These are phyloP conservation scores for Magallana angulata DNA, from an alignment of 1,140 invertebrate species.

Conservation along the genomic window DNA sequence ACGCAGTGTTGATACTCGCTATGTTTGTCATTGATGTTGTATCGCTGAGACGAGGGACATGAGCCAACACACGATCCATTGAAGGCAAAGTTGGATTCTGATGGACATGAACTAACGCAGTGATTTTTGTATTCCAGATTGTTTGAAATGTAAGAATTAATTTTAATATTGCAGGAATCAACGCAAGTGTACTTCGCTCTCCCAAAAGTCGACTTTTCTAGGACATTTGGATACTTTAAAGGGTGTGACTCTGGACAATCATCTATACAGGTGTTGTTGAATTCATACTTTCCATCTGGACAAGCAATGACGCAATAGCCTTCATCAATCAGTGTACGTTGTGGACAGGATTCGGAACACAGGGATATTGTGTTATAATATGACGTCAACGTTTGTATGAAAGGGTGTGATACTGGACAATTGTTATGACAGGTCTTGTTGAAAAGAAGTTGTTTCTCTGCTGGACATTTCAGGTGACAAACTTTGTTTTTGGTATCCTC, in stretches of 20 bases:
- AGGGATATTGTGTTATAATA: background rate
- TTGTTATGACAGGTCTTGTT: background rate
- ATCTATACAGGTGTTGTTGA: constrained; percentile 1
- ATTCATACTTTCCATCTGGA: constrained; percentile 38
- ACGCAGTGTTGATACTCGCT: background rate
- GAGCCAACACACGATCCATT: background rate
- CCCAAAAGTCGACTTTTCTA: background rate
- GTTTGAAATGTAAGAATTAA: background rate
- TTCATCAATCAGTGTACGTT: background rate
- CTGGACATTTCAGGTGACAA: background rate
- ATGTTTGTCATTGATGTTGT: background rate
- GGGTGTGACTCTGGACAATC: background rate
- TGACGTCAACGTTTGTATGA: background rate
- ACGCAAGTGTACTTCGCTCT: background rate
- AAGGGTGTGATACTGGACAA: background rate
- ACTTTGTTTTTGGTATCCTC: background rate
- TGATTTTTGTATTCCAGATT: background rate
- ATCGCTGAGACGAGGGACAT: background rate
- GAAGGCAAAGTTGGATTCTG: background rate
- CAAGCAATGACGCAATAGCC: constrained; percentile 1
- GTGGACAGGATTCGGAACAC: background rate
- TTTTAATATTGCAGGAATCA: background rate
- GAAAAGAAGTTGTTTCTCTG: background rate
- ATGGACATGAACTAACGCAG: background rate
- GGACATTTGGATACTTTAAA: background rate